Percentiles rank a stretch among this genome's conserved stretches.
phyloP scores from a whole-genome alignment of 1,140 invertebrate species.

The Pristionchus pacificus region DNA sequence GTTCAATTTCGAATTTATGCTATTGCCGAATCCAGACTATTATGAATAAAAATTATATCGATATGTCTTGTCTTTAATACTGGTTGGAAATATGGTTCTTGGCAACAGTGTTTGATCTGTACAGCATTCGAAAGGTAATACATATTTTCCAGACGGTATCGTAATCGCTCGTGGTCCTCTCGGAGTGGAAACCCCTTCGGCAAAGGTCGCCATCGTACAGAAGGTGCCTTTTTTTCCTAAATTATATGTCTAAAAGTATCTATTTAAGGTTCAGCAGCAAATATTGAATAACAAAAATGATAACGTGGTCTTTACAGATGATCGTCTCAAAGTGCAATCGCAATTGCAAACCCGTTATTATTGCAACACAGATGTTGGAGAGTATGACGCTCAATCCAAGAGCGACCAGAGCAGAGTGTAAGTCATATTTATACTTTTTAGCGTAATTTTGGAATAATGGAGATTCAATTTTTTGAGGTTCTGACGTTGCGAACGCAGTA shows the following conservation, averaged over 20 bases:
- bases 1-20: too few relatives aligned
- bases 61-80: too few relatives aligned
- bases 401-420: constrained; percentile 64
- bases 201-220: constrained; percentile 66
- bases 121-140: too few relatives aligned
- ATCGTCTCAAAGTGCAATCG: constrained; percentile 61
- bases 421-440: constrained; percentile 4
- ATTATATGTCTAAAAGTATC: not conserved
- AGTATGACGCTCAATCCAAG: constrained; percentile 63
- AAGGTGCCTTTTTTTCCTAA: constrained; percentile 9
- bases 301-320: constrained; percentile 62
- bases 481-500: constrained; percentile 69
- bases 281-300: too few relatives aligned
- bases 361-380: constrained; percentile 64
- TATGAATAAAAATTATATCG: too few relatives aligned
- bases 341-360: constrained; percentile 66
- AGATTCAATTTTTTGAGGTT: constrained; percentile 38
- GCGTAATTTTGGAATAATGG: too few relatives aligned
- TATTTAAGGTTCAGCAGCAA: too few relatives aligned
- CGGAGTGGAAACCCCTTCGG: constrained; percentile 71
- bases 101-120: too few relatives aligned
- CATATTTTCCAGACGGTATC: constrained; percentile 52
- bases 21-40: too few relatives aligned
- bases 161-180: constrained; percentile 62
- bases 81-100: too few relatives aligned